Evolutionary conservation across 2,888 invertebrate genomes (phyloP), one percentile per base, ranked within the genome.

Genomic region (Volucella inflata): DNA sequence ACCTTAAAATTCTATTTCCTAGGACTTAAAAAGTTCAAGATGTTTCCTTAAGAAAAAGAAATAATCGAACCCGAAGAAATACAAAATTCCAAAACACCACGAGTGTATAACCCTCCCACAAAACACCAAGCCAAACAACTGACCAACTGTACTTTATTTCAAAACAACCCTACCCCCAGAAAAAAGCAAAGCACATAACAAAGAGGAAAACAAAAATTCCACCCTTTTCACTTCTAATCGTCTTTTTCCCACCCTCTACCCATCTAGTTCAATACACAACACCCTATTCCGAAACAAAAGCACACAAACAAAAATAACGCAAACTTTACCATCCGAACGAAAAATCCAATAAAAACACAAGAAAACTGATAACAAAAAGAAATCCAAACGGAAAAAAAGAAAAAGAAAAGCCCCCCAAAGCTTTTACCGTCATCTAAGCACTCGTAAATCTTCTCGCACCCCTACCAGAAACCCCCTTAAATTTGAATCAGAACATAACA

Each of bases 81-180:
- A 30, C 6, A 30, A 14, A 64, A 53, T 53, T 53, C 14, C 42
- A 11, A 6, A 30, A 14, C 50, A 51, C 8, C 57, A 21, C n/a
- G 16, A n/a, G 2, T 4, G 14, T 38, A 2, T 21, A 21, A 21
- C 4, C 21, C 21, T 21, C 53, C 36, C 12, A 11, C 0, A 46
- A 30, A 30, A 30, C 30, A 36, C 60, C 17, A 38, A 59, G 9
- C 14, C 40, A 17, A 14, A 53, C 50, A 51, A 62, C 51, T 72
- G 64, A 72, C 79, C 74, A 68, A 80, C 80, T 80, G 80, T 80
- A 80, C 74, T 68, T 46, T n/a, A 74, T 64, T 74, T 74, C 59
- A 80, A 65, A 67, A 67, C 55, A 57, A 57, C 55, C 30, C 60
- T 51, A 40, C 48, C 44, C 64, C 46, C 38, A 57, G 10, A 21